phyloP scores from a whole-genome alignment of 2,888 invertebrate species.

The Drosophila meridiana region DNA sequence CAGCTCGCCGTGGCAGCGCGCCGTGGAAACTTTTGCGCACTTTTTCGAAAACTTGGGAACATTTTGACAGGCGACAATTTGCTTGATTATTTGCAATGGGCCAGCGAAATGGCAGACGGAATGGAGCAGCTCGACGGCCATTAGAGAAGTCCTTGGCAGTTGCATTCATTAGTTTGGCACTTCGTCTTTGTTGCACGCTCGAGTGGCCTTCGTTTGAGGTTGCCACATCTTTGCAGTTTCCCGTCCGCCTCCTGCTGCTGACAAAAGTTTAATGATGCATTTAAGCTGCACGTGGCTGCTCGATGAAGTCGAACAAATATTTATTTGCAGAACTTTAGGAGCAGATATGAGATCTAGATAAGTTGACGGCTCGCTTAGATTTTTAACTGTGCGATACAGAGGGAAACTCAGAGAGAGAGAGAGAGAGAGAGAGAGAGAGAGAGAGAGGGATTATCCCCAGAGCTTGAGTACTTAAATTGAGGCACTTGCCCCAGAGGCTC shows the following conservation, averaged over 20 bases:
- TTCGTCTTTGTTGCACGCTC: conserved; percentile 60
- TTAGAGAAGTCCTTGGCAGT: conserved; percentile 36
- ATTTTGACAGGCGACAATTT: conserved; percentile 78
- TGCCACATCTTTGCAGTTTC: conserved; percentile 54
- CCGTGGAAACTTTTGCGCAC: conserved; percentile 40
- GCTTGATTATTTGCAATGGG: conserved; percentile 69
- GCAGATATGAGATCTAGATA: conserved; percentile 23
- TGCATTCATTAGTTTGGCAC: conserved; percentile 67
- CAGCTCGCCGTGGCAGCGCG: conserved; percentile 24
- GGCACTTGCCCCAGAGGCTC: conserved; percentile 48
- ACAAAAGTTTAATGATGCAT: conserved; percentile 81
- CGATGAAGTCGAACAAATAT: conserved; percentile 24
- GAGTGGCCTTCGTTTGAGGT: conserved; percentile 51
- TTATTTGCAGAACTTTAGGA: conserved; percentile 27
- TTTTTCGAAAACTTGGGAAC: conserved; percentile 63
- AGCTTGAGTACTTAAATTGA: conserved; percentile 33
- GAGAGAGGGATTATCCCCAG: background rate
- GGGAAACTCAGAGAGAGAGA: background rate
- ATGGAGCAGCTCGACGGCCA: conserved; percentile 39
- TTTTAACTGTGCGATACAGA: background rate
- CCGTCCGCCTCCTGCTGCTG: conserved; percentile 27
- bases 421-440: background rate
- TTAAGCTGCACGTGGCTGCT: conserved; percentile 26
- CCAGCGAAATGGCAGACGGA: conserved; percentile 22
- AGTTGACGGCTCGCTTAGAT: conserved; percentile 9